These are phyloP conservation scores for Pristionchus exspectatus DNA, from an alignment of 2,888 invertebrate species.

Conservation along the genomic window DNA sequence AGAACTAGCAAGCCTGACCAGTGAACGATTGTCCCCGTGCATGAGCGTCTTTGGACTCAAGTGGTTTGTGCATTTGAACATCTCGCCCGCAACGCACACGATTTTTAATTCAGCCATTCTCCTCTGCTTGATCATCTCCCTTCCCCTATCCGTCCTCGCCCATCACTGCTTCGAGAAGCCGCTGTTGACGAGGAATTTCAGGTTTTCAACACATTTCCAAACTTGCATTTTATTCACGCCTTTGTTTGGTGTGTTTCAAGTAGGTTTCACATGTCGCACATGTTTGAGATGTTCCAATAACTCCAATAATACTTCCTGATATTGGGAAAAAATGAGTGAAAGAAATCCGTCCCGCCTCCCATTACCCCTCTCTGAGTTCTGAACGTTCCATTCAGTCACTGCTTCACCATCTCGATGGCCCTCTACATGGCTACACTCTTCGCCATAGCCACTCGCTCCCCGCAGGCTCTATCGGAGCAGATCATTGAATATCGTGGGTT, in stretches of 20 bases:
- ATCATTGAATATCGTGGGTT: background rate
- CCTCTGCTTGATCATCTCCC: background rate
- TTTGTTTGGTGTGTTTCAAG: no score
- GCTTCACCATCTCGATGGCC: conserved; percentile 13
- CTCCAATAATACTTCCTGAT: no score
- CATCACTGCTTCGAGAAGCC: conserved; percentile 1
- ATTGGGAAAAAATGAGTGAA: background rate
- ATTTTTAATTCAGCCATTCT: background rate
- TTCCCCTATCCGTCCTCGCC: background rate
- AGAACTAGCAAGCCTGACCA: no score
- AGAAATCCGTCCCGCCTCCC: background rate
- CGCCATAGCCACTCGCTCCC: background rate
- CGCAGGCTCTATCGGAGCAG: background rate
- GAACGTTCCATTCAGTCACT: background rate
- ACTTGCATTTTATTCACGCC: no score
- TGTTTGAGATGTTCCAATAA: no score
- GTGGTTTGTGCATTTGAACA: no score
- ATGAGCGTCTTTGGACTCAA: no score
- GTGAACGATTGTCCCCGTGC: no score
- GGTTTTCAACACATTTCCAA: no score
- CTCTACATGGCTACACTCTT: background rate
- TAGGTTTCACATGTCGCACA: no score
- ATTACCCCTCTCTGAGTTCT: background rate
- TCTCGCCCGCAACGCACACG: no score
- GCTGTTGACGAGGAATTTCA: background rate